Conservation (phyloP, 2,888 invertebrate species). For the Malthinus flaveolus region DNA sequence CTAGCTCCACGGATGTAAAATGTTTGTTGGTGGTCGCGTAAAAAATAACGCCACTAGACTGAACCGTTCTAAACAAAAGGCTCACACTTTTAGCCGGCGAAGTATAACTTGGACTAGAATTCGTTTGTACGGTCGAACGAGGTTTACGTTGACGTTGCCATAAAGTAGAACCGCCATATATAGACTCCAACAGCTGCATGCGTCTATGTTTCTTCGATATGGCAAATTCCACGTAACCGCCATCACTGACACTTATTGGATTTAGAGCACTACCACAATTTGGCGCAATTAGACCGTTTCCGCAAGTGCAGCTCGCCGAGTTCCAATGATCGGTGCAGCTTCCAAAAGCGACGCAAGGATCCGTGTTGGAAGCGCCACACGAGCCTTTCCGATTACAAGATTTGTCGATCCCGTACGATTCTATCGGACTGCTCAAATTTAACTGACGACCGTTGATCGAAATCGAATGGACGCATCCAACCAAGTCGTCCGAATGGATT, state of each 20-base stretch:
- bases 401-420: slow-evolving; percentile 71
- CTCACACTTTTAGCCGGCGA: slow-evolving; percentile 73
- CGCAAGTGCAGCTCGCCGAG: slow-evolving; percentile 71
- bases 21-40: slow-evolving; percentile 87
- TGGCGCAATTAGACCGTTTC: slow-evolving; percentile 71
- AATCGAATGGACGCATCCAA: slow-evolving; percentile 92
- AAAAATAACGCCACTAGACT: slow-evolving; percentile 78
- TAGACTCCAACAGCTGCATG: slow-evolving; percentile 80
- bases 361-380: slow-evolving; percentile 58
- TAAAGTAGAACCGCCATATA: slow-evolving; percentile 73
- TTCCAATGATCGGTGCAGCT: slow-evolving; percentile 87
- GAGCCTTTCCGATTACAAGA: slow-evolving; percentile 76
- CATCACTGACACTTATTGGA: slow-evolving; percentile 77
- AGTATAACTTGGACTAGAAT: slow-evolving; percentile 29
- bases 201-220: slow-evolving; percentile 83
- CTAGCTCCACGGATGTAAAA: slow-evolving; percentile 79
- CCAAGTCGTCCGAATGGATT: slow-evolving; percentile 88
- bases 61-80: slow-evolving; percentile 79
- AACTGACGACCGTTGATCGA: slow-evolving; percentile 83
- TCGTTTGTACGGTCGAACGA: slow-evolving; percentile 28
- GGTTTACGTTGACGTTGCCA: slow-evolving; percentile 59
- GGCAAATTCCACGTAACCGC: slow-evolving; percentile 76
- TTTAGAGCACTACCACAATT: slow-evolving; percentile 79
- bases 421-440: slow-evolving; percentile 77
- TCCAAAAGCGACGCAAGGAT: slow-evolving; percentile 67